Conservation (phyloP, 2,113 vertebrate species). For the Myotis brandtii region DNA sequence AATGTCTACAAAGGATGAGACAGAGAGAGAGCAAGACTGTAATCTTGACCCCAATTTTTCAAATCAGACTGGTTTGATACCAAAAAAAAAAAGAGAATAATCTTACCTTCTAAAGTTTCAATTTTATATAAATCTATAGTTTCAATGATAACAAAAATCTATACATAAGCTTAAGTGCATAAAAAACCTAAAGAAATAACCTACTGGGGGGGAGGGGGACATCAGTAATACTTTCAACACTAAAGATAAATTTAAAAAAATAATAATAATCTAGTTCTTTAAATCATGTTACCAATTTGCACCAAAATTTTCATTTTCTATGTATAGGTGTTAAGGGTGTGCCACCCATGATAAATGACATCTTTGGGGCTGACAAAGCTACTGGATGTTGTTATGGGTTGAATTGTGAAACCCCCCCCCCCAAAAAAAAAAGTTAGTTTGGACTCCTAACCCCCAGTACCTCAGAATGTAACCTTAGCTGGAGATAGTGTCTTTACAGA, state of each 20-base stretch:
- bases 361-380: background rate
- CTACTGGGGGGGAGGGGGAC: background rate
- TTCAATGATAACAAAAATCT: slow-evolving; percentile 29
- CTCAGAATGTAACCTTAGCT: slow-evolving; percentile 1
- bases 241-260: background rate
- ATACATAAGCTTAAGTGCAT: background rate
- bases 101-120: background rate
- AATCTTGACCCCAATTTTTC: slow-evolving; percentile 36
- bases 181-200: slow-evolving; percentile 14
- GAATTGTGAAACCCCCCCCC: background rate
- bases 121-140: slow-evolving; percentile 2
- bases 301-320: slow-evolving; percentile 46
- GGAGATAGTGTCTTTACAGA: background rate
- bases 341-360: background rate
- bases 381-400: background rate
- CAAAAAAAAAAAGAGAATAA: background rate
- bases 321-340: background rate
- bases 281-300: background rate
- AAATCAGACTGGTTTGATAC: slow-evolving; percentile 8
- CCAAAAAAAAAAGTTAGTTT: background rate
- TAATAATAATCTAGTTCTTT: background rate
- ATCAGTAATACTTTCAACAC: too few species aligned
- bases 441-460: background rate
- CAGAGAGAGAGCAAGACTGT: background rate
- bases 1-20: slow-evolving; percentile 4